phyloP scores from a whole-genome alignment of 2,888 invertebrate species.

The Protodeltote pygarga region DNA sequence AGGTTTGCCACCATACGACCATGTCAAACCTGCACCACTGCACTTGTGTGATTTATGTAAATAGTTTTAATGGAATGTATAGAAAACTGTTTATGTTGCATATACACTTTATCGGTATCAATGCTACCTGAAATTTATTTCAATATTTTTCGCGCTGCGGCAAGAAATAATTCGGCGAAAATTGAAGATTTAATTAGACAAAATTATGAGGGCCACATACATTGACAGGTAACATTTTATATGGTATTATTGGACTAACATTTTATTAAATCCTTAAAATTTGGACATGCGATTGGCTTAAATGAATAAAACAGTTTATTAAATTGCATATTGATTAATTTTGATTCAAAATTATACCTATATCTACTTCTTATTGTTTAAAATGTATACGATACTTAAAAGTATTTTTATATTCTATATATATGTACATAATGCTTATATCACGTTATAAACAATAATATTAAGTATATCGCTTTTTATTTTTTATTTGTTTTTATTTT shows the following conservation, averaged over 20 bases:
- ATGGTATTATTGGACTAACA: background rate
- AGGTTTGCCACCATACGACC: slow-evolving; percentile 66
- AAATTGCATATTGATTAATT: slow-evolving; percentile 7
- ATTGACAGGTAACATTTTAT: slow-evolving; percentile 32
- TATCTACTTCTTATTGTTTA: slow-evolving; percentile 13
- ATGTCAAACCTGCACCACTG: slow-evolving; percentile 66
- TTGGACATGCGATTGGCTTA: slow-evolving; percentile 29
- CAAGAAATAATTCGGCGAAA: slow-evolving; percentile 14
- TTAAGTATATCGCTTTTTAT: slow-evolving; percentile 39
- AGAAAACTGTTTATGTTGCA: slow-evolving; percentile 46
- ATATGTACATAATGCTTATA: slow-evolving; percentile 41
- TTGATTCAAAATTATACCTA: slow-evolving; percentile 9
- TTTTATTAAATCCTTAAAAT: slow-evolving; percentile 1
- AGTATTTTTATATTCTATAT: slow-evolving; percentile 30
- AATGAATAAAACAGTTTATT: background rate
- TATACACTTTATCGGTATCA: slow-evolving; percentile 30
- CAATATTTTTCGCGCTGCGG: slow-evolving; percentile 18
- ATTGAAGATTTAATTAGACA: slow-evolving; percentile 5
- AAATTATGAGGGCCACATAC: slow-evolving; percentile 10
- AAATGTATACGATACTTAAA: slow-evolving; percentile 13
- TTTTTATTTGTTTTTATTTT: slow-evolving; percentile 33
- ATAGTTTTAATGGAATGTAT: slow-evolving; percentile 57
- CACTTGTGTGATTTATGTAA: slow-evolving; percentile 55
- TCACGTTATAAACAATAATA: slow-evolving; percentile 14
- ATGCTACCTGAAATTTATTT: slow-evolving; percentile 23